phyloP scores from a whole-genome alignment of 1,140 invertebrate species.

The Acyrthosiphon pisum region DNA sequence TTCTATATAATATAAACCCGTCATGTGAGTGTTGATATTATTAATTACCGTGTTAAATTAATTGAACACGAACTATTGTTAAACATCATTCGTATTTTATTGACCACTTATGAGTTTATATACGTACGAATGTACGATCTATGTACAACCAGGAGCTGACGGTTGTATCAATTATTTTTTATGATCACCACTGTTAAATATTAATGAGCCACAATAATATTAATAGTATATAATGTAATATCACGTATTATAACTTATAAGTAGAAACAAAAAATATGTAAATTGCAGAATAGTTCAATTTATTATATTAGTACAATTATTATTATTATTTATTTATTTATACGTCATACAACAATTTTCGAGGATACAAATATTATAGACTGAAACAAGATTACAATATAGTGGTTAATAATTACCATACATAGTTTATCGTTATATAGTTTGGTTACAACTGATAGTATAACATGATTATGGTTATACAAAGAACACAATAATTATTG shows the following conservation, averaged over 20 bases:
- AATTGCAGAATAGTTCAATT: neutral
- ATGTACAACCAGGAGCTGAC: neutral
- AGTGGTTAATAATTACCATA: too few relatives aligned
- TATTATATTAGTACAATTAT: neutral
- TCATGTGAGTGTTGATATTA: neutral
- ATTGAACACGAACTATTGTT: neutral
- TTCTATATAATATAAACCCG: neutral
- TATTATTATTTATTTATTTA: neutral
- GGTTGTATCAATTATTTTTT: constrained; percentile 7
- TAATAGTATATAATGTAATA: neutral
- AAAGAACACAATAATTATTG: neutral
- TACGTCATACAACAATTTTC: neutral
- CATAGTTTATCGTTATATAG: too few relatives aligned
- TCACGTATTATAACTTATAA: neutral
- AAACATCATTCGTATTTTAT: neutral
- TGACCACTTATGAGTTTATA: constrained; percentile 3
- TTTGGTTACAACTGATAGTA: too few relatives aligned
- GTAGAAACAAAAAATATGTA: neutral
- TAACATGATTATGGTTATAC: too few relatives aligned
- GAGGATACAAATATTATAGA: neutral
- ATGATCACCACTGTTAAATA: neutral
- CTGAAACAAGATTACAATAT: neutral
- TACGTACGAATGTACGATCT: constrained; percentile 4
- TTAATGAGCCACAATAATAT: constrained; percentile 1
- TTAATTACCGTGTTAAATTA: neutral